Percentiles rank a stretch among this genome's conserved stretches.
These are phyloP conservation scores for Caranx melampygus DNA, from an alignment of 2,113 vertebrate species.

Conservation along the genomic window DNA sequence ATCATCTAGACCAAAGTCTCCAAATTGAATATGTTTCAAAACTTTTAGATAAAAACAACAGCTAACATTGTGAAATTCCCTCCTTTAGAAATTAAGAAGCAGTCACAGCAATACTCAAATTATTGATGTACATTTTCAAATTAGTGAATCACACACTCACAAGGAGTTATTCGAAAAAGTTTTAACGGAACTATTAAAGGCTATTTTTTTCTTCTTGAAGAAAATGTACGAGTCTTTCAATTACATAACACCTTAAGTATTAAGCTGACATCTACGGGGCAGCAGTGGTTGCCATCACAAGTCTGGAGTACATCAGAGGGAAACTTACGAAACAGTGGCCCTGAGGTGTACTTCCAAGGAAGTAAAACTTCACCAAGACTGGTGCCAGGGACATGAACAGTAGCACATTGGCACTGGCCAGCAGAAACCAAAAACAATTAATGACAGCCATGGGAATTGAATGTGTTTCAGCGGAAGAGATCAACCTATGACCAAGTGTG, in stretches of 20 bases:
- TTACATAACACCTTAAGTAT: conserved; percentile 2
- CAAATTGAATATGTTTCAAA: neutral
- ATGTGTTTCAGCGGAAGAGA: conserved; percentile 2
- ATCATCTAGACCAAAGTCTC: neutral
- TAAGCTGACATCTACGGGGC: conserved; percentile 18
- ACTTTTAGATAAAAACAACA: neutral
- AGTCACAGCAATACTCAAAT: neutral
- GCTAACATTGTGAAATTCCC: neutral
- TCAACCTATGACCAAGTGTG: neutral
- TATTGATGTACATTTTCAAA: neutral
- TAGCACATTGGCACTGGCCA: neutral
- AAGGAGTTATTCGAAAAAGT: neutral
- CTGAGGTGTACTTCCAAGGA: conserved; percentile 22
- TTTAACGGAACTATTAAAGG: neutral
- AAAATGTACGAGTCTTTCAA: neutral
- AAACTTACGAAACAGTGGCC: conserved; percentile 33
- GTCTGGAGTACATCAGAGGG: conserved; percentile 54
- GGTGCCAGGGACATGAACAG: conserved; percentile 29
- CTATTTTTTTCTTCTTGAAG: neutral
- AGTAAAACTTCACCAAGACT: neutral
- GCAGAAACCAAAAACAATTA: neutral
- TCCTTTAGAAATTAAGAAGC: neutral
- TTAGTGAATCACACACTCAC: neutral
- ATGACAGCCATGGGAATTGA: conserved; percentile 1
- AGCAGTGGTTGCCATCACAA: conserved; percentile 52